Conservation (phyloP, 2,888 invertebrate genomes). For the Cremastinae sp. region DNA sequence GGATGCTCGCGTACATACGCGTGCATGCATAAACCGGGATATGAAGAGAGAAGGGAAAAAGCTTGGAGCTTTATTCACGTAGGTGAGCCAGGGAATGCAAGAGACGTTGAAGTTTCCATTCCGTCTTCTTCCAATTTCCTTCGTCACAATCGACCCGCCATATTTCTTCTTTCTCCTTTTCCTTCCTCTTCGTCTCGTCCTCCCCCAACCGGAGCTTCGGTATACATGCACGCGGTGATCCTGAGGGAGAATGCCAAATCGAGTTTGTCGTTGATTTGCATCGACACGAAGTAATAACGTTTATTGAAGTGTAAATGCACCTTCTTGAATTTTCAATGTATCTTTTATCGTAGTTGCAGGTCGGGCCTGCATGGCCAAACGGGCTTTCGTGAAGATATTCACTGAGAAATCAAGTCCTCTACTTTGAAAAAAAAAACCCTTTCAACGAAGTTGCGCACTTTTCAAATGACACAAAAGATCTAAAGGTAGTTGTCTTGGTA, state of each 20-base stretch:
- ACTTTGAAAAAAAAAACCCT: too few relatives aligned
- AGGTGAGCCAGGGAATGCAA: conserved; percentile 29
- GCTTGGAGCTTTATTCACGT: too few relatives aligned
- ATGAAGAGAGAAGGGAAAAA: too few relatives aligned
- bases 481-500: too few relatives aligned
- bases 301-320: conserved; percentile 73
- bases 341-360: conserved; percentile 42
- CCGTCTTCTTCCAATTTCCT: conserved; percentile 11
- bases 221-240: conserved; percentile 1
- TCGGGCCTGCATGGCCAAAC: too few relatives aligned
- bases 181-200: too few relatives aligned
- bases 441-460: too few relatives aligned
- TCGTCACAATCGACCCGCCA: conserved; percentile 26
- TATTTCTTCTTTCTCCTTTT: conserved; percentile 13
- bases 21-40: too few relatives aligned
- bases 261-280: conserved; percentile 70
- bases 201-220: too few relatives aligned
- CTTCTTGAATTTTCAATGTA: conserved; percentile 68
- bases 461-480: too few relatives aligned
- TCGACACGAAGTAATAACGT: conserved; percentile 72
- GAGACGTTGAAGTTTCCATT: conserved; percentile 9
- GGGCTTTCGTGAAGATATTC: background rate
- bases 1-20: too few relatives aligned
- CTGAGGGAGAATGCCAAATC: conserved; percentile 38
- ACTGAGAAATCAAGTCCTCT: conserved; percentile 5